phyloP scores from a whole-genome alignment of 1,140 invertebrate genomes.

The Anastatus disparis region DNA sequence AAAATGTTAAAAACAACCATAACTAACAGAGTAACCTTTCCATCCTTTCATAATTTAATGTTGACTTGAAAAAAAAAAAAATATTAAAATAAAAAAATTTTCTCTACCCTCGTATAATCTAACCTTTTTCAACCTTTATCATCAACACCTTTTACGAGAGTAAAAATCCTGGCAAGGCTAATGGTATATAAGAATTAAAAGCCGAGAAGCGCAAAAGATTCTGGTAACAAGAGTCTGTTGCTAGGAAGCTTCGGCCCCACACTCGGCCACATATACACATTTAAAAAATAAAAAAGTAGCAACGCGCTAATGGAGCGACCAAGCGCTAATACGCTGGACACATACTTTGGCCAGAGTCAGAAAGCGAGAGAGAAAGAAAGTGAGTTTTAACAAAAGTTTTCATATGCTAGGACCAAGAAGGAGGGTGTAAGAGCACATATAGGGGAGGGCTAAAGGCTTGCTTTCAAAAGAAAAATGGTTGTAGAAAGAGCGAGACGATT shows the following conservation, averaged over 20 bases:
- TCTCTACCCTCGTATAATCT: no score
- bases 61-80: no score
- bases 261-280: neutral
- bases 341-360: conserved; percentile 21
- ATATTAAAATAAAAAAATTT: no score
- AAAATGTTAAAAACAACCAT: no score
- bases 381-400: neutral
- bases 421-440: conserved; percentile 43
- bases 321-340: no score
- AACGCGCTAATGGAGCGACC: conserved; percentile 23
- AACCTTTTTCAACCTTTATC: no score
- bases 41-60: no score
- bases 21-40: no score
- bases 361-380: neutral
- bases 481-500: conserved; percentile 49
- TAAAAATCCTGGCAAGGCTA: no score
- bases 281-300: neutral
- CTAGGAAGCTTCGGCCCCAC: neutral
- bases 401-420: no score
- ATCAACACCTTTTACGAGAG: no score
- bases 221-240: neutral
- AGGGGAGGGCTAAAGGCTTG: conserved; percentile 37
- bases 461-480: conserved; percentile 56
- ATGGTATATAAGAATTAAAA: conserved; percentile 7
- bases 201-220: conserved; percentile 13